Conservation (phyloP, 2,113 vertebrate species). For the Cacatua alba region DNA sequence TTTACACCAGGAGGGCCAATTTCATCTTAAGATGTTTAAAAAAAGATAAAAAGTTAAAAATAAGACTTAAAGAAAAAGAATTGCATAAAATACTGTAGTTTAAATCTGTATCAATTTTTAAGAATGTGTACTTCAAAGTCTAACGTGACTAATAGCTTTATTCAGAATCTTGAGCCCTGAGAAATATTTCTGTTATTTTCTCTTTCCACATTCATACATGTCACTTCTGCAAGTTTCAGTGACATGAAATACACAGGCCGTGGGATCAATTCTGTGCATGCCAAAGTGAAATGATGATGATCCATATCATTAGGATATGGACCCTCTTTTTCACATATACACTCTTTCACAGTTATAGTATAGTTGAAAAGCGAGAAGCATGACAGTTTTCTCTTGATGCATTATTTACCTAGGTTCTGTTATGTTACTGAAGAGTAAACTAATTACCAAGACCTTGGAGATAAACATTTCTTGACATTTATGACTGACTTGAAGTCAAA, state of each 20-base stretch:
- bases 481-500: neutral
- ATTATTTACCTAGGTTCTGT: neutral
- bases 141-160: neutral
- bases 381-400: neutral
- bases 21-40: constrained; percentile 21
- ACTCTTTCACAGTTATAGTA: neutral
- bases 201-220: neutral
- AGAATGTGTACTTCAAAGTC: neutral
- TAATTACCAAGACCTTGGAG: neutral
- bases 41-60: neutral
- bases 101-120: neutral
- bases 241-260: neutral
- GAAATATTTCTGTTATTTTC: neutral
- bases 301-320: neutral
- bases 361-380: neutral
- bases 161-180: neutral
- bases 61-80: neutral
- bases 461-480: neutral
- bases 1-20: constrained; percentile 54
- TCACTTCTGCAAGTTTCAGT: neutral
- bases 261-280: neutral
- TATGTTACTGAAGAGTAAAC: neutral
- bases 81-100: neutral
- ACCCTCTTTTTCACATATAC: neutral
- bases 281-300: neutral